These are phyloP conservation scores for Dioctria rufipes DNA, from an alignment of 2,888 invertebrate genomes.

Conservation along the genomic window DNA sequence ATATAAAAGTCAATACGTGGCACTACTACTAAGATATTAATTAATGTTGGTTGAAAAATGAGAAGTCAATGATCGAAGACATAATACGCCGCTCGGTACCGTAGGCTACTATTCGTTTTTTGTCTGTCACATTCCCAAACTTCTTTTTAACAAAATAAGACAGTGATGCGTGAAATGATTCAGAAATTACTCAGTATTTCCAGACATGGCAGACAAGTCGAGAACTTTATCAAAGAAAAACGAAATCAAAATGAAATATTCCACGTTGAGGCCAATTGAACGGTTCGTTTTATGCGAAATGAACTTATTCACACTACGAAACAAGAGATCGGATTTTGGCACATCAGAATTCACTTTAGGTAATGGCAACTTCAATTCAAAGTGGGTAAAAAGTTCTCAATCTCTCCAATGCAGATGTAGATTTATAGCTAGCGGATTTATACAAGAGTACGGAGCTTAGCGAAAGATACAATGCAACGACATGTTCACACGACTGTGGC, in stretches of 20 bases:
- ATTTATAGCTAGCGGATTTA: background rate
- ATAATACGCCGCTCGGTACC: background rate
- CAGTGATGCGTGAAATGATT: constrained; percentile 15
- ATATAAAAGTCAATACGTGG: background rate
- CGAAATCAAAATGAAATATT: background rate
- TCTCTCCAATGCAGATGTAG: background rate
- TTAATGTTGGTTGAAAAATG: background rate
- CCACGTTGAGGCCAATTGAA: background rate
- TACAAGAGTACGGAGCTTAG: background rate
- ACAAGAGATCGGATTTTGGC: background rate
- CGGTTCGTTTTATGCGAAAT: background rate
- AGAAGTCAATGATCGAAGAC: constrained; percentile 1
- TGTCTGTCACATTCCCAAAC: background rate
- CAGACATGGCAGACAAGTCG: background rate
- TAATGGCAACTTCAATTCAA: background rate
- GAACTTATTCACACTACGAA: background rate
- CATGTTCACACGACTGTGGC: background rate
- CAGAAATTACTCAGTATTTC: background rate
- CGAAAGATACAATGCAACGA: background rate
- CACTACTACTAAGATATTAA: background rate
- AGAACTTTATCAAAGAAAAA: background rate
- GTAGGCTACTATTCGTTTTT: background rate
- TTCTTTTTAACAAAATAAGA: background rate
- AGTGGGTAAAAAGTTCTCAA: background rate
- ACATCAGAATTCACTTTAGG: background rate